phyloP scores from a whole-genome alignment of 92 coral and sea anemone genomes.

The Meandrina meandrites region DNA sequence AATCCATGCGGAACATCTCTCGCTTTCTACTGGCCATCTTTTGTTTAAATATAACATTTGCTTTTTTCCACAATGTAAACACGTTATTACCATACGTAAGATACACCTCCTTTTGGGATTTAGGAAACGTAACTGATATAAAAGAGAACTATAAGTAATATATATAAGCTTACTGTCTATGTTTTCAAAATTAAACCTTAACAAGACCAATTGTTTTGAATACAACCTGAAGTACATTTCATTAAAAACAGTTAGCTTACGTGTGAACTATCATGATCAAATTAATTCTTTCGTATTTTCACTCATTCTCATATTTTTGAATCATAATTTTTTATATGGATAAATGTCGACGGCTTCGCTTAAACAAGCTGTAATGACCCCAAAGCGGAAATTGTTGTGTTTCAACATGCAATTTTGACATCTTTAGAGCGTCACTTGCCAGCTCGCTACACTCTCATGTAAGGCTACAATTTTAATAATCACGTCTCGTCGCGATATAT shows the following conservation, averaged over 20 bases:
- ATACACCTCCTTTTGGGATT: background rate
- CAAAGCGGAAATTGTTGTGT: background rate
- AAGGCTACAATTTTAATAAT: background rate
- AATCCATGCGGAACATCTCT: background rate
- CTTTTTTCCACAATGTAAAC: background rate
- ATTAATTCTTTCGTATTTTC: background rate
- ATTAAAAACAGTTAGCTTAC: background rate
- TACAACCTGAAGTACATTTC: background rate
- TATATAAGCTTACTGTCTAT: background rate
- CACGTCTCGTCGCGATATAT: background rate
- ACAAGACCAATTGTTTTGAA: background rate
- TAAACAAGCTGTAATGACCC: background rate
- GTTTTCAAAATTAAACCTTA: background rate
- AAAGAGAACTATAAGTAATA: background rate
- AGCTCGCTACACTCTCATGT: background rate
- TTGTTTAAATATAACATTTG: background rate
- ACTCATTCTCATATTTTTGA: background rate
- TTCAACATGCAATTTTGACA: background rate
- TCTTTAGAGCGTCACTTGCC: background rate
- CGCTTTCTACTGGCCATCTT: background rate
- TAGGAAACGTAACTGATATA: background rate
- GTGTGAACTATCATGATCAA: background rate
- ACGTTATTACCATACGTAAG: background rate
- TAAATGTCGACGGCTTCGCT: background rate
- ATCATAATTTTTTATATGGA: background rate